Evolutionary conservation across 1,140 invertebrate genomes (phyloP).

Genomic region (Camponotus pennsylvanicus): DNA sequence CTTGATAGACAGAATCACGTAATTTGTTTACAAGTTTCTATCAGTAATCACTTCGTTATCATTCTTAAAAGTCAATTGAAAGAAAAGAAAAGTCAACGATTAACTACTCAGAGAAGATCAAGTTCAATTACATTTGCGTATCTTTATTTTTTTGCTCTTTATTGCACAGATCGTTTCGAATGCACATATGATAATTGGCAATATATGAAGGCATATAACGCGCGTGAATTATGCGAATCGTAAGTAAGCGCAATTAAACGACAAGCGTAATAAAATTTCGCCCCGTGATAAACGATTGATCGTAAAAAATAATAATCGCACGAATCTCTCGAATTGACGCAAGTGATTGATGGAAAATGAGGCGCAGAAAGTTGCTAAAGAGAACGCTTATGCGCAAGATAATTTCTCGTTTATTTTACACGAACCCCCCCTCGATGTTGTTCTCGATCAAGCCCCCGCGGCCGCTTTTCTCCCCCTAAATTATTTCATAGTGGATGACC

Average conservation of each 20-base stretch:
- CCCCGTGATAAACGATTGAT: slow-evolving; percentile 1
- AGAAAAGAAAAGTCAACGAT: too few relatives aligned
- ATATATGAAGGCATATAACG: neutral
- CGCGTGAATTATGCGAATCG: slow-evolving; percentile 13
- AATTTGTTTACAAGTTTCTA: too few relatives aligned
- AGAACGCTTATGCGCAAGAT: neutral
- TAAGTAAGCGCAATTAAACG: too few relatives aligned
- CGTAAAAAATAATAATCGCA: neutral
- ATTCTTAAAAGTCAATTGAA: too few relatives aligned
- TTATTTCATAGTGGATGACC: slow-evolving; percentile 60
- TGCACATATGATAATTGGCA: neutral
- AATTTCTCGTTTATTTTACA: slow-evolving; percentile 12
- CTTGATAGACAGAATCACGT: too few relatives aligned
- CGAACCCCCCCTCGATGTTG: slow-evolving; percentile 20
- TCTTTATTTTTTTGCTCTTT: neutral
- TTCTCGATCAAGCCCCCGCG: neutral
- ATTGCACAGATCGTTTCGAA: neutral
- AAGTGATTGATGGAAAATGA: neutral
- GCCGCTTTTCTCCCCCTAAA: slow-evolving; percentile 37
- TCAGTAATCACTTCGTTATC: too few relatives aligned
- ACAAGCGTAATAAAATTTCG: slow-evolving; percentile 4
- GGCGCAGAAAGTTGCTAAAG: slow-evolving; percentile 10
- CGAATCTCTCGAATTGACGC: slow-evolving; percentile 4
- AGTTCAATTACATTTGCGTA: neutral
- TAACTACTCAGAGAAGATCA: neutral